Conservation (phyloP, 2,113 vertebrate genomes). For the Gobiocypris rarus region DNA sequence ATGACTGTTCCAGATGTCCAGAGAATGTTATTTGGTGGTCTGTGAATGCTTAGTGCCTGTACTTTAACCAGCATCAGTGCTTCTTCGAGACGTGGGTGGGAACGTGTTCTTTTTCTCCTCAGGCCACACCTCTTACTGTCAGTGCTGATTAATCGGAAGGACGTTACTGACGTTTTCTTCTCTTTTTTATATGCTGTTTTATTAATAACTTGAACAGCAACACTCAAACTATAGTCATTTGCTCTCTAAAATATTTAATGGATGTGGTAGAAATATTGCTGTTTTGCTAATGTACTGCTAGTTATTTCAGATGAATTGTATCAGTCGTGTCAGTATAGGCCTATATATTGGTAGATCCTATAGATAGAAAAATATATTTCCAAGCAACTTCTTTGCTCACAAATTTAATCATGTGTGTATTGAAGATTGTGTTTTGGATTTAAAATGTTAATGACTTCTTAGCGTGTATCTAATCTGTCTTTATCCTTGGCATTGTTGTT, state of each 20-base stretch:
- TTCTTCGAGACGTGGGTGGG: conserved; percentile 43
- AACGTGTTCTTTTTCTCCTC: conserved; percentile 58
- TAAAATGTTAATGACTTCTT: conserved; percentile 21
- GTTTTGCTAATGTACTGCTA: not conserved
- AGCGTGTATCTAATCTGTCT: conserved; percentile 24
- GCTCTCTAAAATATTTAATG: not conserved
- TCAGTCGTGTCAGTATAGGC: not conserved
- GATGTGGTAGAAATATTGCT: not conserved
- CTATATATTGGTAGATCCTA: not conserved
- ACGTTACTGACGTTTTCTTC: conserved; percentile 48
- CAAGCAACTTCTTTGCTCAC: not conserved
- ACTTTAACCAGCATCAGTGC: conserved; percentile 28
- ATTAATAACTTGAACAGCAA: not conserved
- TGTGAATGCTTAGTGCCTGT: conserved; percentile 38
- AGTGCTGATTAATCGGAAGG: conserved; percentile 65
- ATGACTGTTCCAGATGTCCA: conserved; percentile 50
- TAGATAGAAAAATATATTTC: not conserved
- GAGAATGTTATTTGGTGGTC: conserved; percentile 44
- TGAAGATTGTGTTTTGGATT: not conserved
- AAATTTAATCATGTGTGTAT: not conserved
- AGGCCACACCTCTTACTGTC: conserved; percentile 66
- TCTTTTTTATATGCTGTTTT: conserved; percentile 25
- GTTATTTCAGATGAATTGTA: no score
- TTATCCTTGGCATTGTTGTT: conserved; percentile 16
- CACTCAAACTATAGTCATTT: not conserved